These are phyloP conservation scores for Proteles cristata DNA, from an alignment of 2,113 vertebrate species.

Conservation along the genomic window DNA sequence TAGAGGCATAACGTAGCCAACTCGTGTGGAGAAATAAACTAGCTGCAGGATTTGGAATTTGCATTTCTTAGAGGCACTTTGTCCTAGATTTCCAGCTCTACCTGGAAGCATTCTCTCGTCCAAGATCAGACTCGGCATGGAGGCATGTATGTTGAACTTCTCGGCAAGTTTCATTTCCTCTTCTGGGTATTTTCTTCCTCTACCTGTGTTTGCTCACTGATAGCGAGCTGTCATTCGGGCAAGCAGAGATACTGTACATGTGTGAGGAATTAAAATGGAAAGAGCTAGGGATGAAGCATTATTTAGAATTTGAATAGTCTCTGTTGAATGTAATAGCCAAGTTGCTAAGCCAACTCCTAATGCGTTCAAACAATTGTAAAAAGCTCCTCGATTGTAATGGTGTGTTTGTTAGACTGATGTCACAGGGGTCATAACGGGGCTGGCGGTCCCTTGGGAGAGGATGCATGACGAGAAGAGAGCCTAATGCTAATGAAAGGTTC, in stretches of 20 bases:
- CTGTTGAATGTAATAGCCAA: constrained; percentile 43
- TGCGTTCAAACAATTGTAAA: constrained; percentile 38
- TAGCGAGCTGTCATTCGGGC: constrained; percentile 35
- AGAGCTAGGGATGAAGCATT: constrained; percentile 21
- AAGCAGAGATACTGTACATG: constrained; percentile 30
- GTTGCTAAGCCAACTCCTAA: constrained; percentile 40
- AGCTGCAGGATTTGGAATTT: background rate
- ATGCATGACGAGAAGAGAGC: background rate
- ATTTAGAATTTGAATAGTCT: constrained; percentile 56
- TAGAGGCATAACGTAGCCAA: background rate
- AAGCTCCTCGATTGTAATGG: background rate
- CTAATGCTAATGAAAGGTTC: background rate
- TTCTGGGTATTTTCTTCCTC: constrained; percentile 26
- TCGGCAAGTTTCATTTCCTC: constrained; percentile 35
- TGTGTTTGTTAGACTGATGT: background rate
- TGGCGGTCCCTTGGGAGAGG: background rate
- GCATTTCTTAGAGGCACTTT: background rate
- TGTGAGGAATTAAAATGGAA: constrained; percentile 39
- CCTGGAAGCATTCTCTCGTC: background rate
- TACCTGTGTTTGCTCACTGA: background rate
- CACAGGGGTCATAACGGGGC: background rate
- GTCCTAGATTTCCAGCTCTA: background rate
- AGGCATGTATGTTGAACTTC: constrained; percentile 2
- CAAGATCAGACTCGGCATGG: background rate
- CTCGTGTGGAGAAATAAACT: background rate